Conservation (phyloP, 1,140 invertebrate species). For the Zophobas atratus region DNA sequence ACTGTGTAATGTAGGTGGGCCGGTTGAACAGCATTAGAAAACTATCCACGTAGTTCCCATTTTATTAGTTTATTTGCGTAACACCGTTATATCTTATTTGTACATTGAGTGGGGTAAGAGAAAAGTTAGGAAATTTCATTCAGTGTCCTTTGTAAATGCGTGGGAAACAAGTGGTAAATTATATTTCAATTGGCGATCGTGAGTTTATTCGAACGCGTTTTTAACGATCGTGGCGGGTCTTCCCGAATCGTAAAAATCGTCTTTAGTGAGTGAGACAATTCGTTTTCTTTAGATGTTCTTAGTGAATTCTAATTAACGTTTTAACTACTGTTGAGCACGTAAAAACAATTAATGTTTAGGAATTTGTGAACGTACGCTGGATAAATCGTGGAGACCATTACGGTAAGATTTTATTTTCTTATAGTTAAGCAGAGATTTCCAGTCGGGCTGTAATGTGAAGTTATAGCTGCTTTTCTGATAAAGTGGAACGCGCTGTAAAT, state of each 20-base stretch:
- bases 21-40: slow-evolving; percentile 3
- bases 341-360: slow-evolving; percentile 46
- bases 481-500: not conserved
- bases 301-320: slow-evolving; percentile 31
- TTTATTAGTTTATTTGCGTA: slow-evolving; percentile 49
- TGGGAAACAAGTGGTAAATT: slow-evolving; percentile 53
- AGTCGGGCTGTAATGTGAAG: not conserved
- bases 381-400: not conserved
- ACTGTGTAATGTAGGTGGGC: slow-evolving; percentile 16
- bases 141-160: slow-evolving; percentile 51
- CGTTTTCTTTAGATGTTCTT: slow-evolving; percentile 13
- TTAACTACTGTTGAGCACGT: slow-evolving; percentile 25
- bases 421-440: not conserved
- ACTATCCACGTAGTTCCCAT: slow-evolving; percentile 47
- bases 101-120: slow-evolving; percentile 48
- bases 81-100: slow-evolving; percentile 23
- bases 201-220: slow-evolving; percentile 46
- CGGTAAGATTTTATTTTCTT: slow-evolving; percentile 13
- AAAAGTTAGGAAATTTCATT: slow-evolving; percentile 41
- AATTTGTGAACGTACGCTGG: slow-evolving; percentile 10
- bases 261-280: slow-evolving; percentile 18
- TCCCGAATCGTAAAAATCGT: not conserved
- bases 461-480: not conserved
- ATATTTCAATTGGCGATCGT: slow-evolving; percentile 43
- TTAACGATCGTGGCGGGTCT: slow-evolving; percentile 27